Evolutionary conservation across 1,140 invertebrate species (phyloP), one percentile per base, ranked within the genome.

Genomic region (Drosophila truncata): DNA sequence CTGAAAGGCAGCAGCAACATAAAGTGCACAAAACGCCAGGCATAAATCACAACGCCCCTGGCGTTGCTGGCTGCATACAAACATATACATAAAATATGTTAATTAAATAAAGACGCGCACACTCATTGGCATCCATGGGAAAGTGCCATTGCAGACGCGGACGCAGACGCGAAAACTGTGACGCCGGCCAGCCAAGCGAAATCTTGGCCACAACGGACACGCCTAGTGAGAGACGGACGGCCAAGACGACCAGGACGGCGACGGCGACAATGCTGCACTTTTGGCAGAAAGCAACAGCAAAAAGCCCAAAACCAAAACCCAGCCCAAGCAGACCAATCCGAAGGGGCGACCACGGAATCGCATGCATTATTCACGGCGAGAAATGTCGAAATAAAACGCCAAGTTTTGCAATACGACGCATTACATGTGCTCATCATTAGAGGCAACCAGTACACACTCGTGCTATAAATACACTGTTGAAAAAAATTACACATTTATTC

Each of bases 341-440:
- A 78, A 81, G 80, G 63, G 80, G 66, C 77, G 71, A 80, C 61
- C 63, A 83, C 80, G 71, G 82, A 80, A 80, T 72, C 66, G 66
- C 66, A 74, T 84, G 84, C 84, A 90, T 90, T 84, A 84, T 88
- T 90, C 85, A 90, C 81, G 64, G 72, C 78, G 63, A 84, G 81
- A 90, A 88, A 90, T 88, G 84, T 81, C 78, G 85, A 87, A 84
- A 90, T 84, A 66, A 88, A 80, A 81, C 84, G 85, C 85, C 84
- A 90, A 90, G 85, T 91, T 91, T 86, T 88, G 82, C 85, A 88
- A 85, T 85, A 82, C 60, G 76, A 88, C 69, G 73, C 85, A 85
- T 84, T 88, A 91, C 82, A 91, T 88, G 81, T 90, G 85, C 81
- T 90, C 85, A 88, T 88, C 84, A 88, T 88, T 88, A 90, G 66